Evolutionary conservation across 2,888 invertebrate genomes (phyloP), one percentile per base, ranked within the genome.

Genomic region (Drosophila infuscata): DNA sequence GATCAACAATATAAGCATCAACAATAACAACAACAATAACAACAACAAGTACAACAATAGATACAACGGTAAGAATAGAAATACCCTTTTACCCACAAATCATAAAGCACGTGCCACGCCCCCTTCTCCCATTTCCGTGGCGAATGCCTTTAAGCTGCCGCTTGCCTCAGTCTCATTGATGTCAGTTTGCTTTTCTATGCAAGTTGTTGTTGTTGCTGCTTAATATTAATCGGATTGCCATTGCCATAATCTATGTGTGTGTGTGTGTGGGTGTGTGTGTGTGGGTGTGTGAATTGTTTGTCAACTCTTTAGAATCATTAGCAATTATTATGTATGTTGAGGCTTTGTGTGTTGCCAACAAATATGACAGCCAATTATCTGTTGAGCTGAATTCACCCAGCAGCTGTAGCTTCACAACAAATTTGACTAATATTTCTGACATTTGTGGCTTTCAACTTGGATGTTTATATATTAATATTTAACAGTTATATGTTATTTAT

Each of bases 161-260:
- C 57, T 71, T 36, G 56, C 62, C 38, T 11, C 33, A 25, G 46
- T 51, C 58, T 49, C 58, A 64, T 64, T 57, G 63, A 56, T 51
- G 73, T 43, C 41, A 58, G 29, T 70, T 74, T 56, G 54, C 46
- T 59, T 54, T 54, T 43, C 30, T 54, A 41, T 36, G 35, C 48
- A 25, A 41, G 32, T 33, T 62, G 20, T 62, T 74, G 73, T 66
- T 79, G 65, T 59, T 73, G 51, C 71, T 76, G 72, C 71, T 67
- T 75, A 51, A 54, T 76, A 72, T 74, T 83, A 85, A 83, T 82
- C 81, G 66, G 66, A 83, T 83, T 86, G 71, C 58, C 56, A 67
- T 65, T 54, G 75, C 67, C 60, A 79, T 76, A 73, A 83, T 82
- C 73, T 66, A 30, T 41, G 12, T 59, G 15, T 36, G 15, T 36